Base-by-base conservation (phyloP, 1,140 invertebrate species). In the Zaprionus ghesquierei region DNA sequence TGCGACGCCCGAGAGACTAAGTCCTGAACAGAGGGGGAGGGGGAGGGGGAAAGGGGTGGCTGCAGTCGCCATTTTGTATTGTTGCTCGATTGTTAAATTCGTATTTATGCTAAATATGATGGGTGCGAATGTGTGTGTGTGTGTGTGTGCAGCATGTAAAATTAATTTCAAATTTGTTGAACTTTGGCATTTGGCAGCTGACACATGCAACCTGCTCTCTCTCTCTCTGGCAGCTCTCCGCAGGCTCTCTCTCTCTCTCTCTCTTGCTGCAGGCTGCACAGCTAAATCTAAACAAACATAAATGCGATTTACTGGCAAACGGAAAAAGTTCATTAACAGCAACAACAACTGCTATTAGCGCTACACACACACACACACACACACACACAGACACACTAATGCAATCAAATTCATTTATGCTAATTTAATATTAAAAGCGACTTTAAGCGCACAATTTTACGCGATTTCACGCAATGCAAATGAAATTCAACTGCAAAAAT, bases 401-500 rank as follows among this genome's bases (percentile, higher is more conserved):
- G 70, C 50, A 61, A 73, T 69, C 70, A 62, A 69, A 66, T 38
- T 38, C 25, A 62, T 69, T 73, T 58, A 61, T 62, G 41, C 50
- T 69, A 74, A 74, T 74, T 69, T 51, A 63, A 74, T 63, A 74
- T 72, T 49, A 35, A 60, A 72, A 27, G 27, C 35, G 5, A 38
- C n/a, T 53, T 60, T 69, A 22, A 60, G 35, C 35, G 29, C 29
- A 22, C 68, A 61, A 69, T 69, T 22, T 25, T 12, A 33, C 15
- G 12, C 59, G 59, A 49, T 64, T 61, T 31, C 8, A 27, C 27
- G 13, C 27, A 51, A 31, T 59, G 54, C 41, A 66, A 69, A 73
- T 61, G 46, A 44, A 69, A 74, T 74, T 69, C 53, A 73, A 73
- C 61, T 61, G 70, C 64, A 55, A 56, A 61, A 41, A 41, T 9